phyloP scores from a whole-genome alignment of 2,113 vertebrate species.

The Strix aluco region DNA sequence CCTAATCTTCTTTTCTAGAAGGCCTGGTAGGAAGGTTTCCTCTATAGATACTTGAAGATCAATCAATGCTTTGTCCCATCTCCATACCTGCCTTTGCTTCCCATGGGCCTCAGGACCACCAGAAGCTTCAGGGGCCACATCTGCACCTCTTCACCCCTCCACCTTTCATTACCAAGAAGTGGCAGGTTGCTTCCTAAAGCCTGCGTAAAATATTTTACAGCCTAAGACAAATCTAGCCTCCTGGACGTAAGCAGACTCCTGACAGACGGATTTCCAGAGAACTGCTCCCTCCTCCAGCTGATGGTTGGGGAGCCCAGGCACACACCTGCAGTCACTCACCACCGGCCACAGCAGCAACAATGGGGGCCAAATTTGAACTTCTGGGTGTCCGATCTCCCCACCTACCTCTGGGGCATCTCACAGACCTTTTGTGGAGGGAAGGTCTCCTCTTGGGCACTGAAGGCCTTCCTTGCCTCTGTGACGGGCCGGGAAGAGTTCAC shows the following conservation, averaged over 20 bases:
- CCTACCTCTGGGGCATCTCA: neutral
- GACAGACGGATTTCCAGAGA: neutral
- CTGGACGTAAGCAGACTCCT: neutral
- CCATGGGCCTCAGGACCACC: neutral
- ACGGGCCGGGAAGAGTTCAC: rapidly evolving
- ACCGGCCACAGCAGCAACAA: neutral
- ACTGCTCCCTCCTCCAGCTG: neutral
- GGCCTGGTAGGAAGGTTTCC: neutral
- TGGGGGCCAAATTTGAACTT: neutral
- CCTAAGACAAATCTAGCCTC: neutral
- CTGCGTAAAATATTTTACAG: neutral
- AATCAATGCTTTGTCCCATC: neutral
- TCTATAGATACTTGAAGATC: neutral
- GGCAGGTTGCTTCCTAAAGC: neutral
- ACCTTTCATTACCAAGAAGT: neutral
- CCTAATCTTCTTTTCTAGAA: neutral
- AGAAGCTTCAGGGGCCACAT: neutral
- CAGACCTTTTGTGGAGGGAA: neutral
- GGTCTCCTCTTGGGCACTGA: neutral
- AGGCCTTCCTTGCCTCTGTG: neutral
- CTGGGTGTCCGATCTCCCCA: neutral
- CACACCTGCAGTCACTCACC: neutral
- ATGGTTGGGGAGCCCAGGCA: neutral
- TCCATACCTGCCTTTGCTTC: neutral
- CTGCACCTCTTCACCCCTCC: neutral